Conservation (phyloP, 1,140 invertebrate genomes). For the Drosophila repleta region DNA sequence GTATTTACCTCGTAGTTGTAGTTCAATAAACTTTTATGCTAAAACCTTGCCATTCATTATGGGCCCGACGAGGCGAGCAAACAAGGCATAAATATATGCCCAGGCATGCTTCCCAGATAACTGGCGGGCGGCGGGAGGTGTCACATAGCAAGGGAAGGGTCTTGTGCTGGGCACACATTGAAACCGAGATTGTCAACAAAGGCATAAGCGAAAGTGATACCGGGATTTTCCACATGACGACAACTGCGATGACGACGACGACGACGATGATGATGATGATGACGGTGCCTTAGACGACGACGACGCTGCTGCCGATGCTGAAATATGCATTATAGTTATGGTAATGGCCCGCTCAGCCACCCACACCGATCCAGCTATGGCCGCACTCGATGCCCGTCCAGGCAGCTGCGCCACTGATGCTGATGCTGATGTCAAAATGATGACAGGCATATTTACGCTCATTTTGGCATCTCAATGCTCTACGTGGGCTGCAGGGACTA, state of each 20-base stretch:
- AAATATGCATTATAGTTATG: constrained; percentile 82
- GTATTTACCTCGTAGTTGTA: constrained; percentile 48
- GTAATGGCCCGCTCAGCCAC: constrained; percentile 73
- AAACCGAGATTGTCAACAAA: constrained; percentile 81
- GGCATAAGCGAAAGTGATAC: constrained; percentile 80
- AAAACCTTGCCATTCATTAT: constrained; percentile 69
- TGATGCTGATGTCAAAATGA: constrained; percentile 77
- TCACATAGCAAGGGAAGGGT: neutral
- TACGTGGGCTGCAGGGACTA: neutral
- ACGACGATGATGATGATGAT: constrained; percentile 23
- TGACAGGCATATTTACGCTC: constrained; percentile 80
- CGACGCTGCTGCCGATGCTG: constrained; percentile 64
- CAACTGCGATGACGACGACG: constrained; percentile 42
- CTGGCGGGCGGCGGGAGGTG: neutral
- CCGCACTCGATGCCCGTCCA: constrained; percentile 8
- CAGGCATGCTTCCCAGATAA: constrained; percentile 59
- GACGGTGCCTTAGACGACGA: constrained; percentile 33
- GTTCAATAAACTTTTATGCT: constrained; percentile 82
- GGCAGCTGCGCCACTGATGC: constrained; percentile 15
- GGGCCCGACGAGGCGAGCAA: constrained; percentile 21
- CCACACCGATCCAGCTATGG: constrained; percentile 36
- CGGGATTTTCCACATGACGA: constrained; percentile 70
- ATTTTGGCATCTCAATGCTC: constrained; percentile 40
- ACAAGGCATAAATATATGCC: constrained; percentile 70
- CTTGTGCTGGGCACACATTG: constrained; percentile 61